These are phyloP conservation scores for Apistogramma diplotaenia DNA, from an alignment of 2,113 vertebrate species.

Conservation along the genomic window DNA sequence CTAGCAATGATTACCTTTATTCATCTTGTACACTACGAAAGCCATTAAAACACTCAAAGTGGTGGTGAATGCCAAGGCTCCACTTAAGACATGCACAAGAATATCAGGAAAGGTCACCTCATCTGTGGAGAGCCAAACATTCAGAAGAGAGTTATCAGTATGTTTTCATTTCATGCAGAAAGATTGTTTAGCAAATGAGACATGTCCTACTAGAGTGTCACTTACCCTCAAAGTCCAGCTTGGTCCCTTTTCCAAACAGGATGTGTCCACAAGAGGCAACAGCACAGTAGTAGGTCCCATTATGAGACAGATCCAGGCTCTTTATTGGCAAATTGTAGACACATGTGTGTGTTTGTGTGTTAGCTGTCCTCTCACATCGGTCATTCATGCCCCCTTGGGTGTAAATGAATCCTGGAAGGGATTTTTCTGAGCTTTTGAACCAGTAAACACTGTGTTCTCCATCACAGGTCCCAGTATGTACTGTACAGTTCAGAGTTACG, in stretches of 20 bases:
- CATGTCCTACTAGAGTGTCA: not conserved
- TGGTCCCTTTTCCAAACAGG: conserved; percentile 43
- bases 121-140: conserved; percentile 6
- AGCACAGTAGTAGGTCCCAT: conserved; percentile 42
- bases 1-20: not conserved
- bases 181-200: not conserved
- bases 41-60: not conserved
- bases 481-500: conserved; percentile 50
- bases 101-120: not conserved
- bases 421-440: conserved; percentile 31
- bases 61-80: conserved; percentile 13
- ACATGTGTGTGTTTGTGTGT: conserved; percentile 32
- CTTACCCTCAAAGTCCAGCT: not conserved
- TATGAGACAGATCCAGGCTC: not conserved
- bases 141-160: not conserved
- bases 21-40: not conserved
- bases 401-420: conserved; percentile 47
- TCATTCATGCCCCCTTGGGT: not conserved
- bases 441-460: conserved; percentile 64
- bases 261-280: conserved; percentile 56
- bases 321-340: conserved; percentile 17
- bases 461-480: conserved; percentile 38
- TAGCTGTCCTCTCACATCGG: conserved; percentile 8
- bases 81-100: conserved; percentile 11
- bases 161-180: not conserved